Conservation (phyloP, 2,797 vertebrate genomes). For the Phylloscopus collybita region DNA sequence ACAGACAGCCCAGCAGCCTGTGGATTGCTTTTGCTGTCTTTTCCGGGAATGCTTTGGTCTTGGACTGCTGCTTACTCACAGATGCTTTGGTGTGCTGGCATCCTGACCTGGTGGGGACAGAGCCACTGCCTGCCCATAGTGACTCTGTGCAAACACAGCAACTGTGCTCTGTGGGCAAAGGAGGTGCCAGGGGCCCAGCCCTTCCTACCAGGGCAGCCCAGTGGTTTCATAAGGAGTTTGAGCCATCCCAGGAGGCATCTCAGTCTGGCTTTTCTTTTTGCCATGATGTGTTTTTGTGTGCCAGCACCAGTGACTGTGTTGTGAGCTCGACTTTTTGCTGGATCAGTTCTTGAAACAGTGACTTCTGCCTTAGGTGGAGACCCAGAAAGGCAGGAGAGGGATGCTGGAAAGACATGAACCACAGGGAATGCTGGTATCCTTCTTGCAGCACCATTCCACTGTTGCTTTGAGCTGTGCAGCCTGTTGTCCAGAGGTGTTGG, state of each 20-base stretch:
- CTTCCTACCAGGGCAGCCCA: neutral
- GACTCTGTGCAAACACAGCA: neutral
- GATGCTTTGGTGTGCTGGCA: neutral
- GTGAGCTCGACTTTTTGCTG: neutral
- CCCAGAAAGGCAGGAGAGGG: neutral
- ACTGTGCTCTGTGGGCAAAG: neutral
- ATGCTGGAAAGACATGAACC: neutral
- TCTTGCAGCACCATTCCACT: neutral
- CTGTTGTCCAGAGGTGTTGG: neutral
- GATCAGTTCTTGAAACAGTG: neutral
- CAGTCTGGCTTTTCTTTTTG: neutral
- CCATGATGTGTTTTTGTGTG: neutral
- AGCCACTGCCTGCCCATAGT: neutral
- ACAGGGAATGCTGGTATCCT: neutral
- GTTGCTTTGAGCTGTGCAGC: neutral
- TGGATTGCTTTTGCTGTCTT: neutral
- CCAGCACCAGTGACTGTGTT: neutral
- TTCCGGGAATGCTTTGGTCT: neutral
- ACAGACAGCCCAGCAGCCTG: neutral
- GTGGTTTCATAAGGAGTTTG: neutral
- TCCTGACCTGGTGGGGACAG: neutral
- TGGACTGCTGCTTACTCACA: accelerated
- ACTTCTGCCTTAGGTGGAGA: neutral
- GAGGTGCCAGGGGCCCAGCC: neutral
- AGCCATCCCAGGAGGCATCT: neutral